Evolutionary conservation across 2,888 invertebrate genomes (phyloP), one percentile per base, ranked within the genome.

Genomic region (Leucophenga montana): DNA sequence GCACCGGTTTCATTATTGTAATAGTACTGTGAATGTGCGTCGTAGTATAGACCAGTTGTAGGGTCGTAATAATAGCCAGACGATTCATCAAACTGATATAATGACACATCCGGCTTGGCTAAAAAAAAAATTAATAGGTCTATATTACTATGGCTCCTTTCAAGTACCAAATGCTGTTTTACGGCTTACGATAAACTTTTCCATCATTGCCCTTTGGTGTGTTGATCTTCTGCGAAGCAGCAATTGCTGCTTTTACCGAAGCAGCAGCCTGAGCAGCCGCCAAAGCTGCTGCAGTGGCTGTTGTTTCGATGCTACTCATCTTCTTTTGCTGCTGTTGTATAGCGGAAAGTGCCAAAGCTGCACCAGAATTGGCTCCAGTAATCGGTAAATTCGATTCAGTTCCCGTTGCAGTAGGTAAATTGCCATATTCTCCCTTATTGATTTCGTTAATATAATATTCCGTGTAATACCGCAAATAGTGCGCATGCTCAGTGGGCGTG

Each of bases 41-140:
- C 99, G 87, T 98, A 99, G 89, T 99, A 99, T 16, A 99, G 91
- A 0, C 96, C 96, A 0, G 99, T 98, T 1, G 91, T 90, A 0
- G 96, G 93, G 88, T 99, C 99, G 87, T 97, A 98, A 86, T 98
- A 98, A 87, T 97, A 99, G 0, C 99, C 98, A 3, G 97, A 97
- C 0, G 94, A 92, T 86, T 96, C 96, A 87, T 99, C 99, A 85
- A 95, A 98, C 85, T 96, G 94, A 87, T 97, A 99, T 48, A 94
- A 94, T 65, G 95, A 93, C 11, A 95, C 94, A 91, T 99, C 98
- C 3, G 99, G 99, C 14, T 94, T 90, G 53, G 92, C 89, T 89
- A 71, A 33, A n/a, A 33, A 3, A 22, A 46, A 50, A 44, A 33
- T 1, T 56, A 59, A 33, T 13, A n/a, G 4, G 4, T 27, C 4